phyloP scores from a whole-genome alignment of 2,888 invertebrate genomes.

The Ichneumoninae sp. region DNA sequence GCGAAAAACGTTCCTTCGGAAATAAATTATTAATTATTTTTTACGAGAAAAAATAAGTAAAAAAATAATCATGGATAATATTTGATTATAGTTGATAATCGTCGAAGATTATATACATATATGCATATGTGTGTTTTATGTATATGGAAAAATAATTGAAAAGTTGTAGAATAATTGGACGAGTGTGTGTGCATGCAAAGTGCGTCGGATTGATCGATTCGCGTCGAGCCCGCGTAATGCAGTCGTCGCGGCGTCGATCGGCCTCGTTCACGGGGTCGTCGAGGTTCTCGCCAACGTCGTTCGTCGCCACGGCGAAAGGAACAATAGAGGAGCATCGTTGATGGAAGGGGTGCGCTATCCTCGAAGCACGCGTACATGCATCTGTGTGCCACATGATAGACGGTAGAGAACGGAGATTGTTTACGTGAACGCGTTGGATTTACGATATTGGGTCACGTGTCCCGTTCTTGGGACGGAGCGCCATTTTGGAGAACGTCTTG shows the following conservation, averaged over 20 bases:
- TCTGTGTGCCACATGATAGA: not conserved
- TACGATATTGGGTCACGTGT: slow-evolving; percentile 9
- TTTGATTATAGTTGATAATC: not conserved
- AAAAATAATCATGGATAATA: not conserved
- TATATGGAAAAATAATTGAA: not conserved
- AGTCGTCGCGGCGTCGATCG: slow-evolving; percentile 27
- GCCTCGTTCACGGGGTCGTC: slow-evolving; percentile 40
- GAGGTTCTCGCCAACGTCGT: slow-evolving; percentile 23
- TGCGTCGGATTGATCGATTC: slow-evolving; percentile 31
- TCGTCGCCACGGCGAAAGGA: slow-evolving; percentile 13
- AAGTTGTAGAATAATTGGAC: slow-evolving; percentile 1
- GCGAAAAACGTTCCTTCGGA: not conserved
- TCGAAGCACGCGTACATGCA: not conserved
- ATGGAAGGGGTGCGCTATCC: slow-evolving; percentile 18
- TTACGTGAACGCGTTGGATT: not conserved
- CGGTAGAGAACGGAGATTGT: not conserved
- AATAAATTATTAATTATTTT: not conserved
- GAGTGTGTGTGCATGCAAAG: slow-evolving; percentile 14
- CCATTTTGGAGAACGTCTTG: slow-evolving; percentile 2
- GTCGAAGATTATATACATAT: not conserved
- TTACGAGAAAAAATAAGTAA: not conserved
- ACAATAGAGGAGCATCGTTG: slow-evolving; percentile 33
- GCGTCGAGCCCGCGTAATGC: slow-evolving; percentile 40
- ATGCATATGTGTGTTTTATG: not conserved
- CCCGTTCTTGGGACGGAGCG: not conserved